Evolutionary conservation across 2,113 vertebrate genomes (phyloP).

Genomic region (Myrmophylax atrothorax): DNA sequence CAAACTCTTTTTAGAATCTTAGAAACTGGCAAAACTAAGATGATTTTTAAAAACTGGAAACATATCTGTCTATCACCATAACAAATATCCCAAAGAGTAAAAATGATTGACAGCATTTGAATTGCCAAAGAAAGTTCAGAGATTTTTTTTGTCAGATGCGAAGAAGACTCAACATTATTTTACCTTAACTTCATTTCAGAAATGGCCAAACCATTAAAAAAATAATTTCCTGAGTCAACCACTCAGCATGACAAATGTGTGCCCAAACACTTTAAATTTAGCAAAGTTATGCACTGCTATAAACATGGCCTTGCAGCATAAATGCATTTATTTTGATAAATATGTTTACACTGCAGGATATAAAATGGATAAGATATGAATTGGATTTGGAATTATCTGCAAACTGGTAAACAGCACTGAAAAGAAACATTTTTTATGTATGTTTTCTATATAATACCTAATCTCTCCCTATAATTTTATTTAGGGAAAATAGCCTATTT

Average conservation of each 20-base stretch:
- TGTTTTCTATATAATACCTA: not conserved
- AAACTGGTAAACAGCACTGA: not conserved
- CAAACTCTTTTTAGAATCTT: not conserved
- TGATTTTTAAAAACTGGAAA: not conserved
- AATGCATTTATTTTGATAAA: slow-evolving; percentile 55
- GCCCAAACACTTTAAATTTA: slow-evolving; percentile 34
- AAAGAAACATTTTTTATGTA: not conserved
- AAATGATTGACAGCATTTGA: not conserved
- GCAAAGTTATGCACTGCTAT: not conserved
- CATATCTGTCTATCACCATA: not conserved
- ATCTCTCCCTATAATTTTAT: not conserved
- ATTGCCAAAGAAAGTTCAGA: not conserved
- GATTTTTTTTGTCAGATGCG: not conserved
- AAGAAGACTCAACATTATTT: not conserved
- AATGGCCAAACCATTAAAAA: slow-evolving; percentile 4
- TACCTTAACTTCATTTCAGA: not conserved
- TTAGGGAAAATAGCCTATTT: not conserved
- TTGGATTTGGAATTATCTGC: slow-evolving; percentile 15
- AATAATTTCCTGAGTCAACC: not conserved
- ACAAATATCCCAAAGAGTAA: not conserved
- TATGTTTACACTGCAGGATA: slow-evolving; percentile 38
- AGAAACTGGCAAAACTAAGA: not conserved
- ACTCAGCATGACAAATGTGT: slow-evolving; percentile 33
- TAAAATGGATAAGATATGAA: slow-evolving; percentile 28
- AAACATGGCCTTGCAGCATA: slow-evolving; percentile 34